Evolutionary conservation across 2,888 invertebrate genomes (phyloP), one percentile per base, ranked within the genome.

Genomic region (Pseudococcus viburni): DNA sequence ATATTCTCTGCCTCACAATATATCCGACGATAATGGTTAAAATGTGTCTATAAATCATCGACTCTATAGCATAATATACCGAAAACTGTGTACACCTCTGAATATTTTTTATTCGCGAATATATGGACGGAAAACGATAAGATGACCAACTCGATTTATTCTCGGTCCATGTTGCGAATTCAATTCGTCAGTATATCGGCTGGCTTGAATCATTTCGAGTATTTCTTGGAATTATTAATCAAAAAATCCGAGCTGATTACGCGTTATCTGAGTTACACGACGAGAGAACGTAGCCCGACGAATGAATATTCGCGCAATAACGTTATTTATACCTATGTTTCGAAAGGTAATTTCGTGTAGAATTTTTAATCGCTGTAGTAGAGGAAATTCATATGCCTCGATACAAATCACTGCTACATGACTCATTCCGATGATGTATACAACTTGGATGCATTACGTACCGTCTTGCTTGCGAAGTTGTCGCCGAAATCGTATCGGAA

Each of bases 361-460:
- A 46, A 83, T 83, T 83, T 46, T n/a, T 46, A 42, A 83, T 83
- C 80, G 80, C n/a, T 46, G 42, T 12, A 46, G 46, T 26, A 39
- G 26, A 33, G 42, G 17, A 80, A 80, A 80, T 80, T 39, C 12
- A 80, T 12, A 26, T 39, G 26, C 42, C 42, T 26, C 26, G 22
- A 68, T 26, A 26, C 26, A 73, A 73, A 73, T 73, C 73, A 73
- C 73, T 73, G 33, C 33, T 17, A 17, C 19, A 83, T 83, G 80
- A 83, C 42, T 83, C 80, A 83, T 83, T 83, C 64, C 80, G 80
- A 46, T 83, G 80, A 83, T 83, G 80, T 83, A 83, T 83, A 83
- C 80, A 83, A 46, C n/a, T 83, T 46, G 46, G 17, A 42, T 46
- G 80, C 46, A 83, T 46, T 83, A 83, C 80, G 46, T 46, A 83